A percentile compares a stretch with the other conserved stretches of the same genome.
Evolutionary conservation across 2,888 invertebrate genomes (phyloP).

Genomic region (Nomada goodeniana): DNA sequence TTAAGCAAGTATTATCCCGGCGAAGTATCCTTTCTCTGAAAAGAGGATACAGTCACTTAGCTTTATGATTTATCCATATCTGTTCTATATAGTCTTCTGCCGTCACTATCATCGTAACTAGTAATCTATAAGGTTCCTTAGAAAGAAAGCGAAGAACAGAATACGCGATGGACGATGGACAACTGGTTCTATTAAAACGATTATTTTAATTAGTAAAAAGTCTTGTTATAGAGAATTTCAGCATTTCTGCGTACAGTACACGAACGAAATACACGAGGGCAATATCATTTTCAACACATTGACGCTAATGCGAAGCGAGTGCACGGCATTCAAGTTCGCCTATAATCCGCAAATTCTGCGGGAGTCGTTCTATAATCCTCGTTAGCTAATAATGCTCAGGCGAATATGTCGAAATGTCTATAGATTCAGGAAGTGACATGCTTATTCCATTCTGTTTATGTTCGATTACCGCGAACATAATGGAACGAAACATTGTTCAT

Average conservation of each 20-base stretch:
- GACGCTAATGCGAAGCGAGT: conserved; percentile 6
- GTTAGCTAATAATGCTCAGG: conserved; percentile 13
- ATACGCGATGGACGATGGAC: neutral
- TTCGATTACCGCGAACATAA: neutral
- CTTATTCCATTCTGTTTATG: neutral
- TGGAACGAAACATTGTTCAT: neutral
- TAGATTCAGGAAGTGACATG: neutral
- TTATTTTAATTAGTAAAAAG: neutral
- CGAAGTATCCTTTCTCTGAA: no score
- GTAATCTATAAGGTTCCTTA: no score
- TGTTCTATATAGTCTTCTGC: no score
- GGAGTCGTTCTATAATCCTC: conserved; percentile 5
- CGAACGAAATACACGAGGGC: neutral
- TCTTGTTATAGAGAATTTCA: neutral
- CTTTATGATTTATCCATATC: no score
- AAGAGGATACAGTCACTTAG: no score
- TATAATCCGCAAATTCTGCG: conserved; percentile 21
- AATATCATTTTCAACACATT: conserved; percentile 10
- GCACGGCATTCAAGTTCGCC: neutral
- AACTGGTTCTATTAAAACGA: neutral
- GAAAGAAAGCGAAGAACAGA: neutral
- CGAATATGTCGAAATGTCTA: neutral
- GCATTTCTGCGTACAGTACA: neutral
- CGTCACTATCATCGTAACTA: no score
- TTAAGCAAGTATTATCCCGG: no score